Percentiles rank a stretch among this genome's conserved stretches.
Evolutionary conservation across 2,113 vertebrate species (phyloP).

Genomic region (human (Homo sapiens)): GRCh38 chr12:67357501-67358000

Average conservation of each 20-base stretch:
- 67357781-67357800: neutral
- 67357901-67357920: neutral
- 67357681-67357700: neutral
- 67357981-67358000: neutral
- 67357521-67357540: neutral
- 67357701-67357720: neutral
- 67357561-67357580: constrained; percentile 21
- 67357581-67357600: neutral
- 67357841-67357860: neutral
- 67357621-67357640: neutral
- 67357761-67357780: neutral
- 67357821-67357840: neutral
- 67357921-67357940: neutral
- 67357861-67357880: neutral
- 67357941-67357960: neutral
- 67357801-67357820: neutral
- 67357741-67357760: neutral
- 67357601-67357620: neutral
- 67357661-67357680: neutral
- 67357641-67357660: neutral
- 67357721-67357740: neutral
- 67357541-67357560: neutral
- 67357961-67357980: neutral
- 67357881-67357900: neutral
- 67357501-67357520: neutral